phyloP scores from a whole-genome alignment of 2,113 vertebrate species.

The Peromyscus californicus region DNA sequence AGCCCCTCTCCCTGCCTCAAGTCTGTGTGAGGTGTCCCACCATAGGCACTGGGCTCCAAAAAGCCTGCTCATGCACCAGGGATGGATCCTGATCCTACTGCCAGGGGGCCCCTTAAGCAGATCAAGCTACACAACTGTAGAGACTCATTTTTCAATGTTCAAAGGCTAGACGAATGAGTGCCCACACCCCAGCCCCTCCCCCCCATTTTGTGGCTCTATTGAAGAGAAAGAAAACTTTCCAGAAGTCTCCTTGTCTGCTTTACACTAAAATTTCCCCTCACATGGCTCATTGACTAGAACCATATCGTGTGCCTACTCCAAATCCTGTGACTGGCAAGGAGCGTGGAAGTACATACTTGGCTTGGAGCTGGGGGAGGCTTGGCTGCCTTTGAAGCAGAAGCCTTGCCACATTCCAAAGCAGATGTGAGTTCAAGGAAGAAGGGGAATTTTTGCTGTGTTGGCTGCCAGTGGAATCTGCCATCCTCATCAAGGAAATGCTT shows the following conservation, averaged over 20 bases:
- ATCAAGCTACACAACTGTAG: no score
- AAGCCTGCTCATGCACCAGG: no score
- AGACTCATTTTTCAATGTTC: background rate
- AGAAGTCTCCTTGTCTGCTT: background rate
- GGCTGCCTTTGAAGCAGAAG: background rate
- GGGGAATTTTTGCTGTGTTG: background rate
- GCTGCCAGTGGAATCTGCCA: background rate
- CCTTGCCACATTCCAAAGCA: slow-evolving; percentile 12
- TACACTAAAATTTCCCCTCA: slow-evolving; percentile 16
- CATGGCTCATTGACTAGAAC: background rate
- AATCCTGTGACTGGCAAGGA: background rate
- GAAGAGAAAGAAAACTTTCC: slow-evolving; percentile 33
- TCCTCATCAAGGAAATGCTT: background rate
- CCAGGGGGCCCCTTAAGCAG: no score
- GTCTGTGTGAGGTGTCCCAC: no score
- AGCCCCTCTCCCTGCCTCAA: no score
- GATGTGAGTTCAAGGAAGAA: slow-evolving; percentile 20
- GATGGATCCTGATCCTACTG: no score
- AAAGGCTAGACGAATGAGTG: background rate
- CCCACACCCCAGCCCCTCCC: background rate
- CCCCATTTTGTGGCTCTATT: background rate
- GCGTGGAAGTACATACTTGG: background rate
- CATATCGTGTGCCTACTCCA: background rate
- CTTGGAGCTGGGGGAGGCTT: background rate
- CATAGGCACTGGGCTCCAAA: no score